Conservation (phyloP, 2,113 vertebrate genomes). For the Sceloporus tristichus region DNA sequence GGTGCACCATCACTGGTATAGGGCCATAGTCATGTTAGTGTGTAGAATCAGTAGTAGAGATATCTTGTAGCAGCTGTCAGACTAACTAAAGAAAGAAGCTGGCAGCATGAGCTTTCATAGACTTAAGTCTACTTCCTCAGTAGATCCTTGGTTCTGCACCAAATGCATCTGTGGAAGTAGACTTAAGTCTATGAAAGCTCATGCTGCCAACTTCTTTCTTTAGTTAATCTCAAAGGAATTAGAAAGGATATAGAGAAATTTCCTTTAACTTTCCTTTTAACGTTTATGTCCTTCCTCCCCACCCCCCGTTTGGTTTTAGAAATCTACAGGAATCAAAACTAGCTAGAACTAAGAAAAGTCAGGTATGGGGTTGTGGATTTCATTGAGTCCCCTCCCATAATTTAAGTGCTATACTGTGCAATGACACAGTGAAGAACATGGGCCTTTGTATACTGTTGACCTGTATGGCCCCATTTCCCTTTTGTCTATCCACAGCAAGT, state of each 20-base stretch:
- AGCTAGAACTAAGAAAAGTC: not conserved
- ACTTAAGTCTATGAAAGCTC: too few relatives aligned
- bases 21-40: too few relatives aligned
- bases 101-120: too few relatives aligned
- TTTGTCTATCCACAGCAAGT: slow-evolving; percentile 12
- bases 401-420: not conserved
- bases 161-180: too few relatives aligned
- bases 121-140: too few relatives aligned
- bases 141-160: too few relatives aligned
- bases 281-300: not conserved
- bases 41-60: too few relatives aligned
- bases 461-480: not conserved
- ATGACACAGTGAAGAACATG: not conserved
- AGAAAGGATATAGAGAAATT: not conserved
- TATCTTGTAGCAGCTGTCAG: too few relatives aligned
- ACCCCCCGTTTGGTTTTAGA: not conserved
- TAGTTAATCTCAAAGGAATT: not conserved
- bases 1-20: too few relatives aligned
- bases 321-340: not conserved
- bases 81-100: too few relatives aligned
- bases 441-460: not conserved
- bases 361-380: not conserved
- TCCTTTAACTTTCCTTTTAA: not conserved
- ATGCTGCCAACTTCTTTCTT: too few relatives aligned
- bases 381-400: not conserved